Base-by-base conservation (phyloP, 1,140 invertebrate genomes). In the Paraescarpia echinospica region DNA sequence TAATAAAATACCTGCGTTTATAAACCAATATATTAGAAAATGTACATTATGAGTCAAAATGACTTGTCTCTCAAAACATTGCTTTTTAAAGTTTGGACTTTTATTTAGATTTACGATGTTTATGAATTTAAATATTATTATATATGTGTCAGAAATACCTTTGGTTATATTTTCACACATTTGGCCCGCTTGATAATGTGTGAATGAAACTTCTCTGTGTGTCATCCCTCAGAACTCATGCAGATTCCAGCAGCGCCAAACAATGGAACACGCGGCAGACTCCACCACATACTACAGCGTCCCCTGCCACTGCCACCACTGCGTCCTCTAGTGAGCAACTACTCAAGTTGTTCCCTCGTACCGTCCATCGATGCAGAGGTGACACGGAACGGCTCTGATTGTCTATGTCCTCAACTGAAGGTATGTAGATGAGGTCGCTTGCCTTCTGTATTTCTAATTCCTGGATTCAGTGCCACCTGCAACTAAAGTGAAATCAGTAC, bases 201-300 rank as follows among this genome's bases (percentile, higher is more conserved):
- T 77, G 59, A 77, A 77, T 77, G 59, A 22, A 31, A 27, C 59
- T 77, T 77, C 18, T 27, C 27, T 77, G 8, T 77, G 14, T 77
- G 59, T 9, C 92, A 4, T 41, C 4, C 34, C 33, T 35, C 27
- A 92, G 41, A 34, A 88, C n/a, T 35, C 12, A 51, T 92, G 91
- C 31, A 92, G 33, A 35, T 92, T 35, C 22, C 31, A 35, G 22
- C 41, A 92, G 35, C 96, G 1, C 93, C 94, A 35, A 96, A 96
- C 92, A 97, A 97, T 94, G 97, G 97, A 27, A 95, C 95, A 14
- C 14, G 34, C 0, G 95, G 95, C 48, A 91, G 93, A n/a, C 93
- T 95, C 12, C 90, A 94, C 92, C 92, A 94, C 90, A 33, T 95
- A 1, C 91, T 95, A n/a, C 92, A 93, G 18, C 93, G 92, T 33